Base-by-base conservation (phyloP, 1,140 invertebrate genomes). In the Subanguina moxae region DNA sequence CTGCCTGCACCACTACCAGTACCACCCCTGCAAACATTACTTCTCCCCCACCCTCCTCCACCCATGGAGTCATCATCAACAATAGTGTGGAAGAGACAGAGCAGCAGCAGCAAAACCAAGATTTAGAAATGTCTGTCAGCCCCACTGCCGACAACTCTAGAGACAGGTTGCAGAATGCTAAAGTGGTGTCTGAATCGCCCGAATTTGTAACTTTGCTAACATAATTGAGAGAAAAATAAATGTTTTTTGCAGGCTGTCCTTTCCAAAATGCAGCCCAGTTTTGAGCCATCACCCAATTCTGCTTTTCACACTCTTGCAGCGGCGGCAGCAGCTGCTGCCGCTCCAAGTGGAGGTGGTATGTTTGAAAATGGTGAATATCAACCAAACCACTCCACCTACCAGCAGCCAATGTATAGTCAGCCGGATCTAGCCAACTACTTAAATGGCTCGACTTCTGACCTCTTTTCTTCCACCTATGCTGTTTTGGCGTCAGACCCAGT, bases 241-340 rank as follows among this genome's bases (percentile, higher is more conserved):
- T 38, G 32, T 38, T 38, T 3, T 38, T 38, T 38, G 3, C 32
- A 52, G 48, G 48, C 48, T 21, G 48, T 52, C 3, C 48, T 52
- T 21, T 52, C 48, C 48, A 52, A 52, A 52, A 52, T 52, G 48
- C 48, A 52, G 23, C 48, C 48, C 23, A 52, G n/a, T 15, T 52
- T 52, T 15, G 48, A 15, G 23, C 48, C 48, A 19, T 52, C 48
- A 21, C 3, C 48, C n/a, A 19, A 19, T 21, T 52, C 48, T 19
- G 48, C 48, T 21, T 52, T 52, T 52, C 48, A 52, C 23, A 21
- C 48, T 1, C 48, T 52, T 5, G 48, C 48, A 21, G 48, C 48
- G 3, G n/a, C 48, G 23, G 23, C 48, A 52, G 48, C 48, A 3
- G n/a, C 48, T 5, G 48, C 48, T 25, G 23, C 48, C 8, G 48